A percentile compares a stretch with the other conserved stretches of the same genome.
phyloP scores from a whole-genome alignment of 1,140 invertebrate species.

The Cyphomyrmex costatus region DNA sequence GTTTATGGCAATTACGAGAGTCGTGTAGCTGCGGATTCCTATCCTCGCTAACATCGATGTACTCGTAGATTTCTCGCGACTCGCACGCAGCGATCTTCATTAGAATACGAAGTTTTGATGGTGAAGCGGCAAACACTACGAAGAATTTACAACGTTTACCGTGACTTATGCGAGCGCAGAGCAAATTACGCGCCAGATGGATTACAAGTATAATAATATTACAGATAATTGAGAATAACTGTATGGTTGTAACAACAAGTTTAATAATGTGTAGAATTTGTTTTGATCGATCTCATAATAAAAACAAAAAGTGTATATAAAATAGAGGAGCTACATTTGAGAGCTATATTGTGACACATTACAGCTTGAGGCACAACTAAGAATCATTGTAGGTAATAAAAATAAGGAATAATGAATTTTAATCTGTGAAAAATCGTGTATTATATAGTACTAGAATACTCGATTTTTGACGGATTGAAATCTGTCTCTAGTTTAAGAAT shows the following conservation, averaged over 20 bases:
- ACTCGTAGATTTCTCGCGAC: conserved; percentile 48
- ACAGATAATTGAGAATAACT: background rate
- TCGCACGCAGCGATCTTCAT: conserved; percentile 63
- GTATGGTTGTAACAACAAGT: background rate
- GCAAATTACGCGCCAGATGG: background rate
- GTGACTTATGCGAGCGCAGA: background rate
- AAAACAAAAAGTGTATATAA: background rate
- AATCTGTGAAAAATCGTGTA: too few relatives aligned
- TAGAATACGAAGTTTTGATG: conserved; percentile 51
- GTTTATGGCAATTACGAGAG: conserved; percentile 68
- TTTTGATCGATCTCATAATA: conserved; percentile 8
- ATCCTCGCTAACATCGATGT: conserved; percentile 50
- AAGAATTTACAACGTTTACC: conserved; percentile 16
- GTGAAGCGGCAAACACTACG: background rate
- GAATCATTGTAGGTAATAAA: too few relatives aligned
- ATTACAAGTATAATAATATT: conserved; percentile 3
- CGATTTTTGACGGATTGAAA: too few relatives aligned
- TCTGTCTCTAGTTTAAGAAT: too few relatives aligned
- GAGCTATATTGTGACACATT: background rate
- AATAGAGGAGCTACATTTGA: background rate
- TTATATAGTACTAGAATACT: too few relatives aligned
- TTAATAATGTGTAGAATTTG: conserved; percentile 14
- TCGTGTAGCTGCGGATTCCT: conserved; percentile 57
- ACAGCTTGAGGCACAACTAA: too few relatives aligned
- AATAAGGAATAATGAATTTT: too few relatives aligned